phyloP scores from a whole-genome alignment of 2,113 vertebrate species.

The Siniperca knerii region DNA sequence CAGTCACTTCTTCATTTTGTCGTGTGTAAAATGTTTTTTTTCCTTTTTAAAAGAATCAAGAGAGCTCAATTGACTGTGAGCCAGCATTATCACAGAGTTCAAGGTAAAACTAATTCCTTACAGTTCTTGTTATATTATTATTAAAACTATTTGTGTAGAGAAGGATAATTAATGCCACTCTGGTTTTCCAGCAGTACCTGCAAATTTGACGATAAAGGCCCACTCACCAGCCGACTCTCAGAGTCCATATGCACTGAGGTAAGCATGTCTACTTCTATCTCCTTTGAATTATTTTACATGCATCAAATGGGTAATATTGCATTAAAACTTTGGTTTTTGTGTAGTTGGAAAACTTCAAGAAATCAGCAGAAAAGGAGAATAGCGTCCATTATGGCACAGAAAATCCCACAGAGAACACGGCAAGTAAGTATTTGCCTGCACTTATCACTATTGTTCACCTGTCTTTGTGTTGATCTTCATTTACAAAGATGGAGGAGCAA shows the following conservation, averaged over 20 bases:
- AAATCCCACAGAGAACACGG: conserved; percentile 41
- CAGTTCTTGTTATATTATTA: not conserved
- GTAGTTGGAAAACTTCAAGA: conserved; percentile 76
- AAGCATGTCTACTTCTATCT: not conserved
- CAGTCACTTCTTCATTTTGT: not conserved
- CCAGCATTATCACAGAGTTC: conserved; percentile 63
- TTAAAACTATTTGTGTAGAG: not conserved
- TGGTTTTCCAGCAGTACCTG: conserved; percentile 67
- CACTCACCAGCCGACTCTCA: conserved; percentile 61
- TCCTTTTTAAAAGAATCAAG: conserved; percentile 40
- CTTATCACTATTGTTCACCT: not conserved
- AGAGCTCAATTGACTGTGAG: conserved; percentile 72
- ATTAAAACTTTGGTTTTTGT: conserved; percentile 26
- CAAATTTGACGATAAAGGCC: conserved; percentile 65
- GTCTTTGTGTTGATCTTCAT: not conserved
- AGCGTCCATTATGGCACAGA: conserved; percentile 65
- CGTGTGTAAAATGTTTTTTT: conserved; percentile 1
- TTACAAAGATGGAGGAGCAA: not conserved
- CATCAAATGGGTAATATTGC: not conserved
- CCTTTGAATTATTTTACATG: not conserved
- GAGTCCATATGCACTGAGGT: conserved; percentile 82
- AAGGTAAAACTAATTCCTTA: conserved; percentile 67
- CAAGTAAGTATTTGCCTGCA: conserved; percentile 61
- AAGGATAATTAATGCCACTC: not conserved
- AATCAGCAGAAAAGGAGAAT: conserved; percentile 54